Percentiles rank a stretch among this genome's conserved stretches.
phyloP scores from a whole-genome alignment of 2,113 vertebrate genomes.

The Myrmecophaga tridactyla region DNA sequence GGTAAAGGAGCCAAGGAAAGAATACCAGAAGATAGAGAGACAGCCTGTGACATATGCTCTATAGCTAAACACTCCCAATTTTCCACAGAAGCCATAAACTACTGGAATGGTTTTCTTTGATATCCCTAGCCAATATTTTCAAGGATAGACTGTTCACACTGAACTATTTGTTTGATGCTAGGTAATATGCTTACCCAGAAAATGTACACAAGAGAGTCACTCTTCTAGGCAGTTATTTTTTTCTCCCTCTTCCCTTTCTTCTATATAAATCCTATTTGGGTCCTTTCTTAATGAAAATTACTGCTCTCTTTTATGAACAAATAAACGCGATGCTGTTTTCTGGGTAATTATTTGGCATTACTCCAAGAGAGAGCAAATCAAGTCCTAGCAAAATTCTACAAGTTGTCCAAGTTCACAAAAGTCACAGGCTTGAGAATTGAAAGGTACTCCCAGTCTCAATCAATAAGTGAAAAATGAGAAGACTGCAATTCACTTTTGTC shows the following conservation, averaged over 20 bases:
- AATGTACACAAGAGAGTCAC: not conserved
- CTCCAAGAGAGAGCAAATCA: not conserved
- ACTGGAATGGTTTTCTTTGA: not conserved
- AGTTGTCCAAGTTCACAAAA: not conserved
- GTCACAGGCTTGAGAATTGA: not conserved
- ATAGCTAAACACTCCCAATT: not conserved
- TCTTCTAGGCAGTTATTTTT: not conserved
- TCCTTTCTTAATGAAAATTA: not conserved
- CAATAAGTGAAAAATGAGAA: not conserved
- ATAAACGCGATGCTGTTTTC: not conserved
- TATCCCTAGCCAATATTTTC: not conserved
- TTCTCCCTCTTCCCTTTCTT: not conserved
- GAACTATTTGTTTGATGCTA: not conserved
- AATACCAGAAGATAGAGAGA: not conserved
- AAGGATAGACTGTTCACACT: not conserved
- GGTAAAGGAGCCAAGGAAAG: not conserved
- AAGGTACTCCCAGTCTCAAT: not conserved
- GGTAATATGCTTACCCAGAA: not conserved
- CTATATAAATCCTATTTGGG: not conserved
- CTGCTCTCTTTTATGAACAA: not conserved
- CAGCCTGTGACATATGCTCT: not conserved
- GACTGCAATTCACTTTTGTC: not conserved
- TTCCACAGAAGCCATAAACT: not conserved
- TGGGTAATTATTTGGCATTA: not conserved
- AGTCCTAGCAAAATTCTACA: not conserved